These are phyloP conservation scores for Petroica traversi DNA, from an alignment of 2,113 vertebrate genomes.

Conservation along the genomic window DNA sequence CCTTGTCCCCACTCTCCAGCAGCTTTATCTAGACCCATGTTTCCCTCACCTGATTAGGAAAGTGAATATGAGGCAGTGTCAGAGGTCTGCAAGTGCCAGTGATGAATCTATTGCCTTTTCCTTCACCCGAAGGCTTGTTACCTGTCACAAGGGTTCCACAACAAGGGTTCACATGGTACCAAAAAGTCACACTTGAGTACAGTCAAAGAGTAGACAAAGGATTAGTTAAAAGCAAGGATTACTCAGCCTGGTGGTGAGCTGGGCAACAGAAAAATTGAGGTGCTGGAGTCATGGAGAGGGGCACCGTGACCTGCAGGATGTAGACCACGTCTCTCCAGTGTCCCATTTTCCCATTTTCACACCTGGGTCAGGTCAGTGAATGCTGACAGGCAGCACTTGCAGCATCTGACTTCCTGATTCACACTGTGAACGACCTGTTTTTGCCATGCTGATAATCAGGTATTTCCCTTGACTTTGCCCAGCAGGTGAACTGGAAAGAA, in stretches of 20 bases:
- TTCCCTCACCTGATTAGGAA: conserved; percentile 60
- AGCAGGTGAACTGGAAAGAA: not conserved
- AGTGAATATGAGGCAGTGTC: conserved; percentile 39
- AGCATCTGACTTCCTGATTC: not conserved
- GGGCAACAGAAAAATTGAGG: not conserved
- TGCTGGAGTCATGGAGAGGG: not conserved
- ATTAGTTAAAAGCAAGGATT: not conserved
- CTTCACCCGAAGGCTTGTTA: not conserved
- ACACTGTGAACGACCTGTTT: not conserved
- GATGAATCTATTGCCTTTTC: conserved; percentile 65
- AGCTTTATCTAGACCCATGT: conserved; percentile 40
- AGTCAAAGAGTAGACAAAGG: not conserved
- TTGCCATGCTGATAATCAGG: not conserved
- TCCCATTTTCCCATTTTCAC: not conserved
- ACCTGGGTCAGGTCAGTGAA: not conserved
- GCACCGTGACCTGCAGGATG: not conserved
- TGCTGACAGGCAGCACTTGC: not conserved
- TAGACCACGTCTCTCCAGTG: not conserved
- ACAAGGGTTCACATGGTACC: conserved; percentile 14
- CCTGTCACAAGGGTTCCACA: not conserved
- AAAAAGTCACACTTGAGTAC: not conserved
- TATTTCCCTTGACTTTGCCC: not conserved
- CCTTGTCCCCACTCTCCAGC: not conserved
- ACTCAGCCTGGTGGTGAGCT: not conserved
- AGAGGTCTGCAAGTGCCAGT: conserved; percentile 2